Evolutionary conservation across 2,888 invertebrate genomes (phyloP), one percentile per base, ranked within the genome.

Genomic region (Cataglyphis livida): DNA sequence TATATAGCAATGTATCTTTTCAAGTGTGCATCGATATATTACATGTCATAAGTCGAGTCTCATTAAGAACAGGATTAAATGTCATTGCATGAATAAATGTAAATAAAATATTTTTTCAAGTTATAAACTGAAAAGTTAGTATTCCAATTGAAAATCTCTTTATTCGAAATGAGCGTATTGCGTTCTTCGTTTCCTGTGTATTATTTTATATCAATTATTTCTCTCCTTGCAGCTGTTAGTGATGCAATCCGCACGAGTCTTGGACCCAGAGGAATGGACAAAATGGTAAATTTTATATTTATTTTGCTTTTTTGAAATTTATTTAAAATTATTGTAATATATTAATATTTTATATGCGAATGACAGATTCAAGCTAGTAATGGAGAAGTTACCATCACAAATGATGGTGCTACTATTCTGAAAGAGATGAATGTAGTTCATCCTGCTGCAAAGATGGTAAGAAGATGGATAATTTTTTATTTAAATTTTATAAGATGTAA

Each of bases 191-290:
- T n/a, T n/a, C 51, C 10, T 51, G 7, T 51, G 7, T 51, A 35
- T 15, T 73, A 18, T 32, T 70, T 10, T 61, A 48, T 18, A 38
- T 54, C 6, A 57, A 25, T 64, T 75, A 41, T 62, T 59, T 32
- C 7, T 28, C 25, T 38, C 9, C 96, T 48, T 96, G 84, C 95
- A 99, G 99, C 99, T 95, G 99, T 99, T 78, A 98, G 99, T 87
- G 98, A 99, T 98, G 99, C 99, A 18, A 98, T 99, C 92, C 97
- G 99, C 85, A 99, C 99, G 18, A 99, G 99, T 95, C 96, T 99
- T 95, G 99, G 99, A 5, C 99, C 99, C 28, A 96, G 98, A 90
- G 99, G 99, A 87, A 99, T 99, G 99, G 99, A 99, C 94, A 99
- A 99, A 96, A 99, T 99, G 99, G 98, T 98, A 96, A 95, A 78